Base-by-base conservation (phyloP, 2,113 vertebrate species). In the Plectropomus leopardus region DNA sequence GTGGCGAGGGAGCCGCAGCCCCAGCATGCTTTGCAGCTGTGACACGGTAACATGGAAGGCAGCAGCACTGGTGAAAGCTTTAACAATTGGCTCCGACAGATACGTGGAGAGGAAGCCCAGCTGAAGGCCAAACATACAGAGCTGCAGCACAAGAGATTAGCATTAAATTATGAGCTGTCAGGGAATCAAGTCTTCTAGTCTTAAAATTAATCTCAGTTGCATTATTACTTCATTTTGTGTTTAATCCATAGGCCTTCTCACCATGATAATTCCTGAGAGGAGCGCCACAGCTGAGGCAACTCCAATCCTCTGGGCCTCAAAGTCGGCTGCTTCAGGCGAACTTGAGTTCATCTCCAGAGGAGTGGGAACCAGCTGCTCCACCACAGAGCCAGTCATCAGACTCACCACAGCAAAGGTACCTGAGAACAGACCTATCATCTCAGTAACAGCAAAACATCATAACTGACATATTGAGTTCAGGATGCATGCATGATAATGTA, bases 401-500 rank as follows among this genome's bases (percentile, higher is more conserved):
- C 97, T 98, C 75, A 98, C 93, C 7, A 97, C 96, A 30, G 97
- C 97, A 92, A 98, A 97, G 16, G 97, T 98, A 89, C 97, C 97
- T 98, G 84, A 42, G 21, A 68, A 69, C 26, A 67, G 17, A 23
- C 5, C 17, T 15, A 10, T 42, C 19, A 28, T 34, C 13, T 83
- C 76, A 82, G 47, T 64, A 19, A 17, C 42, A 55, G 40, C 24
- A 15, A n/a, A 64, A 72, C 23, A 15, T 5, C 11, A 36, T 32
- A 55, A 13, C 19, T 53, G 44, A 44, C 21, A 0, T 4, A 36
- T 17, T 40, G n/a, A 14, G 34, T 40, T 61, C 34, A 42, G 13
- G n/a, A 7, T 42, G 34, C 21, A 40, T n/a, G 58, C 8, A 21
- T 48, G 19, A 23, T 17, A 1, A 63, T 21, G 19, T 50, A 58